Evolutionary conservation across 2,888 invertebrate genomes (phyloP).

Genomic region (Drosophila paranaensis): DNA sequence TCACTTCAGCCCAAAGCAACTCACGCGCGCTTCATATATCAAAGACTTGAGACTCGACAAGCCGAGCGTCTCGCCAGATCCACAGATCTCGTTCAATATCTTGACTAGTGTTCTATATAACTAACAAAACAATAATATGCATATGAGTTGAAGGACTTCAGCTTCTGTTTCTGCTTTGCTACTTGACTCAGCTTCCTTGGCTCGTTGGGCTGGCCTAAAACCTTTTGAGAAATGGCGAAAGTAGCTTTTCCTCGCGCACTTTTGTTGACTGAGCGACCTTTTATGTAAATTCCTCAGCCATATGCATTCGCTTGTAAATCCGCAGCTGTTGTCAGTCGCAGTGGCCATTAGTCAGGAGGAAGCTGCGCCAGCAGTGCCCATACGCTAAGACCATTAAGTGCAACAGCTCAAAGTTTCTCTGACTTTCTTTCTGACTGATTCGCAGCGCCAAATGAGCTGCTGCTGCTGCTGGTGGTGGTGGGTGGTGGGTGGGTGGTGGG

Average conservation of each 20-base stretch:
- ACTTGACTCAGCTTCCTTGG: too few species aligned
- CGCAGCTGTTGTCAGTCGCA: conserved; percentile 79
- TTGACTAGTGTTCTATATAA: conserved; percentile 2
- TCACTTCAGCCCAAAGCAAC: conserved; percentile 28
- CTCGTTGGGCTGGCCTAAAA: too few species aligned
- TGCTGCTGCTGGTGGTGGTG: too few species aligned
- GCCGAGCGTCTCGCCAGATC: neutral
- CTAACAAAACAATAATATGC: conserved; percentile 6
- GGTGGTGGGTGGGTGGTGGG: conserved; percentile 22
- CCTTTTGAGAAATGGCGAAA: conserved; percentile 50
- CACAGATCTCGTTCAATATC: neutral
- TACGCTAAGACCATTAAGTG: conserved; percentile 65
- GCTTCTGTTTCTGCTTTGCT: neutral
- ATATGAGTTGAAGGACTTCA: neutral
- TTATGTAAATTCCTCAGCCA: conserved; percentile 69
- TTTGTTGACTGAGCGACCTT: conserved; percentile 69
- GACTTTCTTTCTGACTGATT: conserved; percentile 32
- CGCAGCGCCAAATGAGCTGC: conserved; percentile 13
- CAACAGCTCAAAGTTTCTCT: conserved; percentile 66
- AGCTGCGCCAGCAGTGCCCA: conserved; percentile 48
- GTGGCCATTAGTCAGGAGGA: conserved; percentile 74
- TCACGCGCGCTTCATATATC: conserved; percentile 67
- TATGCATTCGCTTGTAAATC: conserved; percentile 75
- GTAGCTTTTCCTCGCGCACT: conserved; percentile 29
- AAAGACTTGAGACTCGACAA: conserved; percentile 40